Evolutionary conservation across 2,888 invertebrate genomes (phyloP).

Genomic region (Nineta flava): DNA sequence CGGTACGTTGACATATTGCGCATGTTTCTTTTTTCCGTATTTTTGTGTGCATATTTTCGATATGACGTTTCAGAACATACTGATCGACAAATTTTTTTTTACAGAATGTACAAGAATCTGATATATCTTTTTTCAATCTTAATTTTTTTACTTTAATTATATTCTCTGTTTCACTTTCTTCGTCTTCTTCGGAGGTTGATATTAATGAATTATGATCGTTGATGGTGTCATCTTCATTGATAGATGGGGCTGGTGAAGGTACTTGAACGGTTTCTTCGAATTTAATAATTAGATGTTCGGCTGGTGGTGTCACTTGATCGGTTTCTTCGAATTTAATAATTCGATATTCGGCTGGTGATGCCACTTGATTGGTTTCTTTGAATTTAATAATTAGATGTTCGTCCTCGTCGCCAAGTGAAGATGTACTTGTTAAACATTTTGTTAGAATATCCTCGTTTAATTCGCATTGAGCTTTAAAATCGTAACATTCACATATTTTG

Average conservation of each 20-base stretch:
- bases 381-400: background rate
- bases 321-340: background rate
- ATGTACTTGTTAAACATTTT: background rate
- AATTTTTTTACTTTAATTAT: background rate
- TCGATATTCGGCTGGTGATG: background rate
- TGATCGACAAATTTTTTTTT: background rate
- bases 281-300: background rate
- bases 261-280: background rate
- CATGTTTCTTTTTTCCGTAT: background rate
- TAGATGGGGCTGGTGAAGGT: too few species aligned
- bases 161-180: too few species aligned
- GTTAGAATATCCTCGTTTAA: background rate
- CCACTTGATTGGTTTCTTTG: background rate
- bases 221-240: too few species aligned
- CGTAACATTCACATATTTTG: background rate
- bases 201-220: too few species aligned
- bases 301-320: too few species aligned
- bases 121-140: background rate
- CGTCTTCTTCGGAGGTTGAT: too few species aligned
- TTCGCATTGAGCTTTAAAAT: background rate
- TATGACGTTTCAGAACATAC: background rate
- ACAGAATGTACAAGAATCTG: background rate
- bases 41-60: constrained; percentile 1
- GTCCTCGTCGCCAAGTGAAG: background rate
- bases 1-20: background rate